Evolutionary conservation across 2,113 vertebrate species (phyloP).

Genomic region (Pelecanus crispus): DNA sequence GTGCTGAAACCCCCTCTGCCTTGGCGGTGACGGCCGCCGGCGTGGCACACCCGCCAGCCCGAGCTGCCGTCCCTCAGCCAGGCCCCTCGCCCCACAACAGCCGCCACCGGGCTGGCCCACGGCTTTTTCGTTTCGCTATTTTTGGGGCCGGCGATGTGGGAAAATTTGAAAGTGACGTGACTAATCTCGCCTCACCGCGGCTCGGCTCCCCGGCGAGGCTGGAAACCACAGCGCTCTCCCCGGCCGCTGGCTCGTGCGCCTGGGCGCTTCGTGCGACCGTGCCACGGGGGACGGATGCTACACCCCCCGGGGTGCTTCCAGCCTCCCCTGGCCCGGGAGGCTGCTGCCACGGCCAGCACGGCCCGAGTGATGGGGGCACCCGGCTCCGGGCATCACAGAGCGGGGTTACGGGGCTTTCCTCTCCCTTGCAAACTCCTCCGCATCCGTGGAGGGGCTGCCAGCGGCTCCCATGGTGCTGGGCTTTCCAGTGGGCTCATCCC

Average conservation of each 20-base stretch:
- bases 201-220: neutral
- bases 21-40: neutral
- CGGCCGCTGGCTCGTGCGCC: neutral
- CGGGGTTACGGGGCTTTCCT: rapidly evolving
- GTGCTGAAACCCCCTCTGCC: neutral
- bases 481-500: neutral
- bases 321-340: rapidly evolving
- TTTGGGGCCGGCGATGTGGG: slow-evolving; percentile 32
- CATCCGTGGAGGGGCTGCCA: neutral
- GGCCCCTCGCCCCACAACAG: neutral
- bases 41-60: neutral
- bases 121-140: neutral
- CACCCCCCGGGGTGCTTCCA: neutral
- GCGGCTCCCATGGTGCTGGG: neutral
- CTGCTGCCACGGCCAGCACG: rapidly evolving
- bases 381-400: neutral
- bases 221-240: slow-evolving; percentile 57
- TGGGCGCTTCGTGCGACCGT: rapidly evolving
- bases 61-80: neutral
- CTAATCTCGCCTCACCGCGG: slow-evolving; percentile 47
- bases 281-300: neutral
- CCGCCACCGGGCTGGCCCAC: neutral
- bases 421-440: neutral
- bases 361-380: rapidly evolving
- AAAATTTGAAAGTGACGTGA: slow-evolving; percentile 64